phyloP scores from a whole-genome alignment of 2,113 vertebrate genomes.

The Onychostoma macrolepis region DNA sequence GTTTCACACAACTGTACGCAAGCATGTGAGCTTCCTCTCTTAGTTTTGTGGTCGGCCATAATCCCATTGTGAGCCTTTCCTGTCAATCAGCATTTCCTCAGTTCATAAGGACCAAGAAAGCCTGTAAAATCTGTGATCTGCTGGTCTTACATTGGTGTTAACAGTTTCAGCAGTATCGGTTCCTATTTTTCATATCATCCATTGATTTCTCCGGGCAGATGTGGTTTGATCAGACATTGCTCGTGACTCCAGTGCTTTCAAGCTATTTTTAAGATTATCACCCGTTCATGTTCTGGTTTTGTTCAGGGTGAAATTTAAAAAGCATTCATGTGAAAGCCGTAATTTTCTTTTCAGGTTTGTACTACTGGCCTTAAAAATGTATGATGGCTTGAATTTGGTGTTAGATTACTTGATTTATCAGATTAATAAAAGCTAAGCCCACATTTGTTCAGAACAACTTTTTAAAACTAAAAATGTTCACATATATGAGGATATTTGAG shows the following conservation, averaged over 20 bases:
- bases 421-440: slow-evolving; percentile 11
- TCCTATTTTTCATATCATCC: slow-evolving; percentile 4
- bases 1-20: slow-evolving; percentile 22
- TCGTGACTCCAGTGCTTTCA: neutral
- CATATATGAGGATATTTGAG: neutral
- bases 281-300: neutral
- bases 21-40: slow-evolving; percentile 27
- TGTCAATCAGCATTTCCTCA: slow-evolving; percentile 19
- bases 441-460: slow-evolving; percentile 1
- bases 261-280: neutral
- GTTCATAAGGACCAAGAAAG: slow-evolving; percentile 15
- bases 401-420: slow-evolving; percentile 14
- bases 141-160: neutral
- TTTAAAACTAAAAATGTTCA: neutral
- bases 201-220: neutral
- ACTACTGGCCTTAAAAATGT: slow-evolving; percentile 12
- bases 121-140: slow-evolving; percentile 2
- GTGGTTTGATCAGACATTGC: neutral
- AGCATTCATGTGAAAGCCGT: neutral
- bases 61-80: slow-evolving; percentile 26
- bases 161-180: neutral
- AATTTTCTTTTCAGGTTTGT: neutral
- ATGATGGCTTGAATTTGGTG: slow-evolving; percentile 20
- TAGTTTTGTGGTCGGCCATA: slow-evolving; percentile 27
- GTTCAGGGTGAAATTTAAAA: neutral